A percentile compares a stretch with the other conserved stretches of the same genome.
phyloP scores from a whole-genome alignment of 2,113 vertebrate genomes.

The Apus apus region DNA sequence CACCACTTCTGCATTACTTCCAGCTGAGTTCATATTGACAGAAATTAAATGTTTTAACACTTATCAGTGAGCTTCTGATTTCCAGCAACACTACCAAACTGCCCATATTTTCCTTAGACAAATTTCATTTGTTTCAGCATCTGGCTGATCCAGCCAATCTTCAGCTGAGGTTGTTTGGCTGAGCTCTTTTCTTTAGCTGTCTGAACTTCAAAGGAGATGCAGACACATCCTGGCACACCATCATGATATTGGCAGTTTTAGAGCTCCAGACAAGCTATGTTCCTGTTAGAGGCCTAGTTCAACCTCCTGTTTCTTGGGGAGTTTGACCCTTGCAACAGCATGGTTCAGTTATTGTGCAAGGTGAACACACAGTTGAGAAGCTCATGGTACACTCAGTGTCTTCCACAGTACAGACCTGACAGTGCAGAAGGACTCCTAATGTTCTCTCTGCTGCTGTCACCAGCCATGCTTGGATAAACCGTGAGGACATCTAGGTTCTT shows the following conservation, averaged over 20 bases:
- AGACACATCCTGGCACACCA: neutral
- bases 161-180: neutral
- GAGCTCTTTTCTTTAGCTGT: neutral
- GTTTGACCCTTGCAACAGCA: neutral
- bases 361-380: neutral
- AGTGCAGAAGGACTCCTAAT: neutral
- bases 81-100: neutral
- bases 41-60: neutral
- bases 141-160: neutral
- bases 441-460: neutral
- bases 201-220: neutral
- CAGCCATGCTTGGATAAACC: neutral
- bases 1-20: neutral
- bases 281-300: neutral
- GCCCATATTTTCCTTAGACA: neutral
- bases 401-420: neutral
- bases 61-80: neutral
- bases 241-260: neutral
- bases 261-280: neutral
- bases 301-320: neutral
- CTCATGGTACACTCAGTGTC: rapidly evolving
- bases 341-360: neutral
- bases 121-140: neutral
- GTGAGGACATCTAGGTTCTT: neutral
- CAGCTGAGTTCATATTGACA: neutral